phyloP scores from a whole-genome alignment of 2,797 vertebrate species.

The Anas acuta region DNA sequence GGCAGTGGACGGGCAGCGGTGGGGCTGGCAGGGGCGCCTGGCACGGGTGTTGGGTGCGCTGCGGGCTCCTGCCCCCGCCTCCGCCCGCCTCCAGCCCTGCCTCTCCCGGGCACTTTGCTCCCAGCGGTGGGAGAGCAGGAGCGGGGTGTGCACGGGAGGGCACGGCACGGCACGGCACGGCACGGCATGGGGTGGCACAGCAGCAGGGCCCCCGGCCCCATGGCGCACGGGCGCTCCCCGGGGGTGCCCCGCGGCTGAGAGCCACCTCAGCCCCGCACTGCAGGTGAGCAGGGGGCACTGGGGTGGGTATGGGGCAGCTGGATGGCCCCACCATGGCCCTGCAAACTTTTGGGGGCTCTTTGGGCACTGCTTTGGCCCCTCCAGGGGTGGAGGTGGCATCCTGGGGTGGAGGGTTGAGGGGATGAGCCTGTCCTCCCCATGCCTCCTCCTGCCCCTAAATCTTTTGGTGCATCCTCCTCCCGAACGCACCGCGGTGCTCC shows the following conservation, averaged over 20 bases:
- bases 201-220: neutral
- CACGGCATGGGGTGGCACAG: no score
- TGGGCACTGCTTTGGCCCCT: neutral
- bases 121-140: neutral
- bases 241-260: neutral
- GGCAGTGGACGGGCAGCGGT: rapidly evolving
- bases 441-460: neutral
- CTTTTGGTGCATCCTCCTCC: neutral
- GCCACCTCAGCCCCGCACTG: neutral
- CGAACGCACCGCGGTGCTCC: rapidly evolving
- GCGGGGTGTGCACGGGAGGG: neutral
- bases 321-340: rapidly evolving
- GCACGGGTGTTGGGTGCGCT: neutral
- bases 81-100: constrained; percentile 48
- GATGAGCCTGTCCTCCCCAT: neutral
- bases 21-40: neutral
- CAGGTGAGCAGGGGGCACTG: constrained; percentile 15
- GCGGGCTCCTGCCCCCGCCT: neutral
- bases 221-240: neutral
- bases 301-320: neutral
- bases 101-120: constrained; percentile 60
- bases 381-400: neutral
- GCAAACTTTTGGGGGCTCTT: rapidly evolving
- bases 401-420: neutral
- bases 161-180: neutral